A percentile compares a stretch with the other conserved stretches of the same genome.
Evolutionary conservation across 2,888 invertebrate species (phyloP).

Genomic region (Hemicrepidius hirtus): DNA sequence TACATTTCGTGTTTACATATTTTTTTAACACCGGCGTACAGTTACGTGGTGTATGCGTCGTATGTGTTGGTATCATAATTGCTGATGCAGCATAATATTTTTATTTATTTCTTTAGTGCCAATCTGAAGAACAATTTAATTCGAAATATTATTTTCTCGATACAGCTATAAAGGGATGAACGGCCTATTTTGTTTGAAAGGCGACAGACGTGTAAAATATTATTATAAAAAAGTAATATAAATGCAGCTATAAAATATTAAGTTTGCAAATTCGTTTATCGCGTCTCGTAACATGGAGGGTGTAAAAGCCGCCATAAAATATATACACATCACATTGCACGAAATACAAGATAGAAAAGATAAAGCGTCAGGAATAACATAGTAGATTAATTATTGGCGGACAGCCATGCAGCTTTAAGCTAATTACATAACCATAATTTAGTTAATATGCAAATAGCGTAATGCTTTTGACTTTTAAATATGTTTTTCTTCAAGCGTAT

Average conservation of each 20-base stretch:
- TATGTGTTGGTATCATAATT: not conserved
- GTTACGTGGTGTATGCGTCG: not conserved
- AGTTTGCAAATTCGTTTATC: constrained; percentile 37
- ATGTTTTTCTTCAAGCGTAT: constrained; percentile 29
- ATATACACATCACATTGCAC: constrained; percentile 29
- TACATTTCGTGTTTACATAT: constrained; percentile 32
- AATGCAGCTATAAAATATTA: constrained; percentile 32
- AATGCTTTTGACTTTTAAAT: constrained; percentile 67
- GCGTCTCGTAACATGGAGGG: constrained; percentile 35
- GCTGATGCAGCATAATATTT: not conserved
- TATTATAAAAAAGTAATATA: constrained; percentile 32
- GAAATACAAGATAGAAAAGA: constrained; percentile 26
- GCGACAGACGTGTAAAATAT: not conserved
- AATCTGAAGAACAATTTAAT: too few species aligned
- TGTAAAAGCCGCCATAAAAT: constrained; percentile 28
- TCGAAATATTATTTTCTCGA: not conserved
- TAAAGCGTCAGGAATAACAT: constrained; percentile 45
- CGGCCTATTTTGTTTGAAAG: constrained; percentile 14
- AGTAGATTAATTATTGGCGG: constrained; percentile 56
- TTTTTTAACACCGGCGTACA: constrained; percentile 10
- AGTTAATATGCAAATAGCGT: constrained; percentile 72
- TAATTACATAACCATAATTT: constrained; percentile 74
- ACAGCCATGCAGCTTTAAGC: constrained; percentile 53
- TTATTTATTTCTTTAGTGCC: too few species aligned
- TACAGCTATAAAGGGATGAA: not conserved